Base-by-base conservation (phyloP, 2,113 vertebrate species). In the Sterrhoptilus dennistouni region DNA sequence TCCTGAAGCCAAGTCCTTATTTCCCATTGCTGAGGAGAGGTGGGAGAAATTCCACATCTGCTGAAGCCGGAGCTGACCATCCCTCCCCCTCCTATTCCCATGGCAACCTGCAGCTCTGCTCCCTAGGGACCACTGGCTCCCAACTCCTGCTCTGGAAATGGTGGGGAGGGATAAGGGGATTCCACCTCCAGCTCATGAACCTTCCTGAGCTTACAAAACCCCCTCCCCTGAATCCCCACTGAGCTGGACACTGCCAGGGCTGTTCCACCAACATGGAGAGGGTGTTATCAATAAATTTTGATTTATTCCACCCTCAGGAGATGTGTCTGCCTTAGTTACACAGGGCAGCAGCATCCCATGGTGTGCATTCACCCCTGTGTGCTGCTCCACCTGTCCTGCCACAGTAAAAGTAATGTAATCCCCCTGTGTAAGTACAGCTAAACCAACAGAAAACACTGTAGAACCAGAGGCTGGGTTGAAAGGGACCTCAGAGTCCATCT, bases 41-140 rank as follows among this genome's bases (percentile, higher is more conserved):
- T 16, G 42, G 56, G 77, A 74, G 77, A 22, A 81, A 84, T 44
- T 22, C 52, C 35, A 18, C 10, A 2, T 12, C 49, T 59, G 89
- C 59, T 23, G 54, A 25, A 76, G 76, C 68, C 1, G 7, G 38
- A 57, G 78, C 86, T 89, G 85, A 83, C 90, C 87, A 69, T 78
- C 71, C 82, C 70, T 77, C 78, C 82, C 78, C 31, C 45, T 80
- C 64, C 65, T 14, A 95, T 94, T 89, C 95, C 96, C 96, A 97
- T 96, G 87, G 94, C 81, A 97, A 97, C 95, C 2, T 16, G 47
- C 45, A 38, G 84, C 88, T 89, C 83, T 4, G 6, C 60, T 74
- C 29, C 44, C 28, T 15, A 22, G 90, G 87, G 52, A 96, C 76
- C 82, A 76, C 25, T 13, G 63, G 57, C 24, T 90, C 69, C 68